Base-by-base conservation (phyloP, 2,113 vertebrate genomes). In the Aphelocoma coerulescens region DNA sequence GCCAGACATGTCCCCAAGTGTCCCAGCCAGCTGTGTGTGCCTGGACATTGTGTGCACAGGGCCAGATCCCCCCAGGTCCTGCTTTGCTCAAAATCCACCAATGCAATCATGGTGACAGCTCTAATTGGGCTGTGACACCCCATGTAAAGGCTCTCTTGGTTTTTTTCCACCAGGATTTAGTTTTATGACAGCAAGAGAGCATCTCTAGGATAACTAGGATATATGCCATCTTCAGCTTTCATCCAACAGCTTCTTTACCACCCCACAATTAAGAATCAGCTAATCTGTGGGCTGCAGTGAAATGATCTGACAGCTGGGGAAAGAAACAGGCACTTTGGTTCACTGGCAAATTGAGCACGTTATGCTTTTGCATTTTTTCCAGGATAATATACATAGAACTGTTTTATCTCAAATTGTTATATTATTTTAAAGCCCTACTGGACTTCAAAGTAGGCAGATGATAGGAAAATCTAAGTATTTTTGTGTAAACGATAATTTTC, bases 91-190 rank as follows among this genome's bases (percentile, higher is more conserved):
- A 16, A 32, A 20, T 10, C 28, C 6, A 12, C 21, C 46, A 23
- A 7, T 22, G 20, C 27, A 48, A 41, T 35, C 14, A 26, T 10
- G 16, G 48, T 32, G 51, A 39, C 48, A 67, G 28, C 13, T 71
- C 69, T 72, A 37, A 59, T 1, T 54, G 65, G 39, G 18, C 52
- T 58, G n/a, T 24, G 32, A 54, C n/a, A 2, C 28, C 37, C 16
- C 4, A 13, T 0, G 0, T 11, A 33, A 18, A 55, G 5, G 8
- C 2, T 54, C 19, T 41, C 10, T 43, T 35, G 17, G 9, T 15
- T 69, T 48, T 39, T 72, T 21, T 16, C 23, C 23, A 33, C 6
- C 32, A 55, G 27, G 57, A 55, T 75, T 24, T 73, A 27, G 5
- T 30, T 72, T 90, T 33, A 13, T 1, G 1, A 37, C 11, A 65